These are phyloP conservation scores for Vireo griseus DNA, from an alignment of 2,797 vertebrate species.

Conservation along the genomic window DNA sequence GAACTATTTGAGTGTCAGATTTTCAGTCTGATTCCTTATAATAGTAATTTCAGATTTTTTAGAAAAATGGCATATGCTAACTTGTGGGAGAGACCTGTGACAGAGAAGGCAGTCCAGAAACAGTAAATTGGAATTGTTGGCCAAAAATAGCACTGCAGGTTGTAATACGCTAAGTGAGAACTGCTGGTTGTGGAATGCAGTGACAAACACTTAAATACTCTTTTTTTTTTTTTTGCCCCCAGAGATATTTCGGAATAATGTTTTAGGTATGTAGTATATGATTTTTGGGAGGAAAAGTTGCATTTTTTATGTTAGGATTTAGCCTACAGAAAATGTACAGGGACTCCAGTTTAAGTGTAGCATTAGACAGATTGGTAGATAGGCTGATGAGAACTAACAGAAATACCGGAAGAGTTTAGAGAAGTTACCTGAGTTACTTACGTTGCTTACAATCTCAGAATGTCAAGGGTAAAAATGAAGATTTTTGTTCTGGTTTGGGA, in stretches of 20 bases:
- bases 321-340: neutral
- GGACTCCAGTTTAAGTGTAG: neutral
- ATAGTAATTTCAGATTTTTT: neutral
- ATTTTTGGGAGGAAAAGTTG: neutral
- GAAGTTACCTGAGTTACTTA: neutral
- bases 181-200: neutral
- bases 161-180: neutral
- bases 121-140: neutral
- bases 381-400: neutral
- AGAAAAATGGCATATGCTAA: neutral
- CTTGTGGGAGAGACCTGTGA: neutral
- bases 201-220: neutral
- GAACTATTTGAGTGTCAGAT: neutral
- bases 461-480: neutral
- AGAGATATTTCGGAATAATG: neutral
- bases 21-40: neutral
- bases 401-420: neutral
- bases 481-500: neutral
- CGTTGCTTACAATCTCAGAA: neutral
- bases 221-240: neutral
- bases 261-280: neutral
- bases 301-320: neutral
- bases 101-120: neutral
- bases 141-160: neutral
- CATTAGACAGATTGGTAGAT: neutral